Evolutionary conservation across 2,888 invertebrate species (phyloP), one percentile per base, ranked within the genome.

Genomic region (Coremacera marginata): DNA sequence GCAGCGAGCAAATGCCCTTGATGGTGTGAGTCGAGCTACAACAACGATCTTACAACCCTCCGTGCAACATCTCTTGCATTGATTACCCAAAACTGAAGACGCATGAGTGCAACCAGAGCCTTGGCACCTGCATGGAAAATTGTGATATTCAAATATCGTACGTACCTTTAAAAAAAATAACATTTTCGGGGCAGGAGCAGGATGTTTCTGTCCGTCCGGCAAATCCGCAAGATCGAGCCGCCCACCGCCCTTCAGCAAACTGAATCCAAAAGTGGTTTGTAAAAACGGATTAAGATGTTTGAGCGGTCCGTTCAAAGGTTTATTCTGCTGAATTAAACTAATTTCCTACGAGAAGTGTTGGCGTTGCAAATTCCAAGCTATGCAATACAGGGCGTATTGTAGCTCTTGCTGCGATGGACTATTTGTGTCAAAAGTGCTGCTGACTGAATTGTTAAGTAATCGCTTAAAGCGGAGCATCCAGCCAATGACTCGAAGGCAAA

Each of bases 191-290:
- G 55, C 49, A 62, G 22, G 1, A 76, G 22, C 9, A 70, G 70
- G 65, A 62, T 76, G 57, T 11, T 78, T 78, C 34, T 70, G 72
- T 19, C 37, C 27, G 1, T 78, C 60, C 8, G 68, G 34, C 1
- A 79, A 44, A 14, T 77, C 63, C 5, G 74, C 71, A 14, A 77
- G 51, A 25, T 77, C 77, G 11, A 78, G 57, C 0, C 78, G 62
- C 2, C 79, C 78, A n/a, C 79, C 81, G 3, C 78, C 81, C 25
- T 79, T 80, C 0, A 79, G 51, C 16, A 78, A 22, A 11, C 34
- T 67, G 19, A 76, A 79, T 11, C 78, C 76, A 37, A n/a, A 9
- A 14, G 76, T 55, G 4, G 14, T 62, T 14, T 79, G 71, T 1
- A 79, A 2, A 34, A 79, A 78, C 14, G 71, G 77, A 31, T 31